These are phyloP conservation scores for Entelurus aequoreus DNA, from an alignment of 2,113 vertebrate genomes.

Conservation along the genomic window DNA sequence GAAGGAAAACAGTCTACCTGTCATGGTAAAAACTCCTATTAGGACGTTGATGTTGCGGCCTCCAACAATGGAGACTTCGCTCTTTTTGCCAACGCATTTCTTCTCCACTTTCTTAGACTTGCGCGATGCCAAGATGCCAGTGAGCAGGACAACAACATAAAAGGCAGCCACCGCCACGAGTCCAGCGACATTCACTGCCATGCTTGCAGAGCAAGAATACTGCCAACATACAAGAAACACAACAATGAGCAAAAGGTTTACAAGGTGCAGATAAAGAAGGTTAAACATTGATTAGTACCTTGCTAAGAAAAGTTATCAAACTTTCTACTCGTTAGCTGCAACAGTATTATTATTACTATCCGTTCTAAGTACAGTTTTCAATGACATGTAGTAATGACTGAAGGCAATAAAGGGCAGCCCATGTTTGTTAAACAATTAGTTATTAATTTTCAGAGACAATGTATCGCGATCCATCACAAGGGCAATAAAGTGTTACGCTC, in stretches of 20 bases:
- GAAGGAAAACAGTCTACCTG: conserved; percentile 25
- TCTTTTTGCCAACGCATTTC: conserved; percentile 49
- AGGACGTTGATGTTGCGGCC: conserved; percentile 47
- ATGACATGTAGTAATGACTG: too few relatives aligned
- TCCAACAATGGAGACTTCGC: conserved; percentile 67
- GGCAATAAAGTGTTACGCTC: too few relatives aligned
- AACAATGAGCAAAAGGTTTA: background rate
- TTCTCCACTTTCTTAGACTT: conserved; percentile 71
- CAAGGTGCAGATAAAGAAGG: background rate
- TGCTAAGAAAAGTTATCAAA: too few relatives aligned
- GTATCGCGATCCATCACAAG: too few relatives aligned
- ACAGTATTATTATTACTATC: too few relatives aligned
- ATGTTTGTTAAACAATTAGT: too few relatives aligned
- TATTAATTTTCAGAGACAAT: too few relatives aligned
- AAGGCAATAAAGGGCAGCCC: too few relatives aligned
- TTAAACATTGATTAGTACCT: background rate
- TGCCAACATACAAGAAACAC: background rate
- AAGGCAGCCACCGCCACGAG: conserved; percentile 66
- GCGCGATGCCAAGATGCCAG: conserved; percentile 71
- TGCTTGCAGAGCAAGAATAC: conserved; percentile 13
- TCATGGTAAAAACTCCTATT: conserved; percentile 48
- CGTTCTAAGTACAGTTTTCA: too few relatives aligned
- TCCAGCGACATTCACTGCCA: conserved; percentile 49
- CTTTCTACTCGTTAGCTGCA: too few relatives aligned
- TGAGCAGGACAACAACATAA: conserved; percentile 62